Base-by-base conservation (phyloP, 92 coral and sea anemone genomes). In the Scolanthus callimorphus region DNA sequence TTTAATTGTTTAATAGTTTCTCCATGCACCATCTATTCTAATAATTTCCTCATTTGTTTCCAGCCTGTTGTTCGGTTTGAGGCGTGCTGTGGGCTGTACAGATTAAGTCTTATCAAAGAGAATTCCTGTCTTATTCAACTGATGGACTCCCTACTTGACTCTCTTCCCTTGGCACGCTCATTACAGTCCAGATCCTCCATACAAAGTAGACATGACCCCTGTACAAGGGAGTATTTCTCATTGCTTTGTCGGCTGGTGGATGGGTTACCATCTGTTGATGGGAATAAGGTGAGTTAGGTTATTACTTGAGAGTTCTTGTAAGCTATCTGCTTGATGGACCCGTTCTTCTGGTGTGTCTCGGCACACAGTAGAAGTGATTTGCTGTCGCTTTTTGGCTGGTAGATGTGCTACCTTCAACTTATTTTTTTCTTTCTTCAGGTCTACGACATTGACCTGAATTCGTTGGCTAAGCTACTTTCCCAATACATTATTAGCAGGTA, bases 51-150 rank as follows among this genome's bases (percentile, higher is more conserved):
- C n/a, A n/a, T n/a, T n/a, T n/a, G n/a, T n/a, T n/a, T n/a, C n/a
- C n/a, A 91, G 97, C 92, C 88, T 2, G 70, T 82, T 28, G 92
- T 91, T 1, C 43, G 97, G 31, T 80, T 77, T 75, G 98, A 88
- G 47, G 98, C 98, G 2, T 88, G 94, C 41, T 86, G 98, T 63
- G 96, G 98, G 8, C 73, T 92, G 11, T 92, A 88, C 83, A 65
- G 89, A 71, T 74, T 92, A 46, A 84, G 98, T 65, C 83, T 92
- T 13, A 88, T 92, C 84, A 94, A 84, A 59, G 94, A 81, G 49
- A 85, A 78, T 79, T 83, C 96, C 17, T 88, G 96, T 57, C 78
- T 94, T 37, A 89, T 77, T 23, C 85, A 84, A 69, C 61, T 88
- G 46, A 90, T 94, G 84, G 96, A 94, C 59, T 96, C 99, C 4